These are phyloP conservation scores for Cotesia vestalis DNA, from an alignment of 1,140 invertebrate genomes.

Conservation along the genomic window DNA sequence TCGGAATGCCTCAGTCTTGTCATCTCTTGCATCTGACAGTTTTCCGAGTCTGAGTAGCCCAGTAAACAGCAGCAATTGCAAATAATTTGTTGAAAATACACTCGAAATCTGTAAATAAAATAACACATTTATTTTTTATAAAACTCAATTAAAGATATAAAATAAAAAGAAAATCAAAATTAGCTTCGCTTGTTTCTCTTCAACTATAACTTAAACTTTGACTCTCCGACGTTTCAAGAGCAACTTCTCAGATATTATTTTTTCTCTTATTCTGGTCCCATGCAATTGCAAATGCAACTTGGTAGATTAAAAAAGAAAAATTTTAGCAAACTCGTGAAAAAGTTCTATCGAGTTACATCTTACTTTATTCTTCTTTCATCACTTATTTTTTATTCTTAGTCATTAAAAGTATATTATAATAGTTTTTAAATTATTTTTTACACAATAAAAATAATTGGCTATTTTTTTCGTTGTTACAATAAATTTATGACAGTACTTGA, in stretches of 20 bases:
- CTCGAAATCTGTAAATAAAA: conserved; percentile 61
- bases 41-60: conserved; percentile 31
- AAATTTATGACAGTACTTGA: too few relatives aligned
- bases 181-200: neutral
- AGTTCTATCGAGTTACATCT: neutral
- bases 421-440: too few relatives aligned
- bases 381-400: conserved; percentile 2
- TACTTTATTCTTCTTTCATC: neutral
- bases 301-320: neutral
- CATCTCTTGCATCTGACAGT: conserved; percentile 45
- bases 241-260: neutral
- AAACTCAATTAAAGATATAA: neutral
- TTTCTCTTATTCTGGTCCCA: neutral
- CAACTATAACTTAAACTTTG: neutral
- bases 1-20: conserved; percentile 43
- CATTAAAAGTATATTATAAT: too few relatives aligned
- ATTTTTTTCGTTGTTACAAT: too few relatives aligned
- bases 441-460: too few relatives aligned
- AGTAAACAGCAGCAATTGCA: conserved; percentile 60
- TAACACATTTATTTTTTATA: neutral
- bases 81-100: conserved; percentile 68
- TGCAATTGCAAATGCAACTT: neutral
- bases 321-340: neutral
- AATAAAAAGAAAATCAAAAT: neutral
- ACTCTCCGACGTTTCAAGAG: neutral